Evolutionary conservation across 2,797 vertebrate species (phyloP), one percentile per base, ranked within the genome.

Genomic region (Darevskia nairensis): DNA sequence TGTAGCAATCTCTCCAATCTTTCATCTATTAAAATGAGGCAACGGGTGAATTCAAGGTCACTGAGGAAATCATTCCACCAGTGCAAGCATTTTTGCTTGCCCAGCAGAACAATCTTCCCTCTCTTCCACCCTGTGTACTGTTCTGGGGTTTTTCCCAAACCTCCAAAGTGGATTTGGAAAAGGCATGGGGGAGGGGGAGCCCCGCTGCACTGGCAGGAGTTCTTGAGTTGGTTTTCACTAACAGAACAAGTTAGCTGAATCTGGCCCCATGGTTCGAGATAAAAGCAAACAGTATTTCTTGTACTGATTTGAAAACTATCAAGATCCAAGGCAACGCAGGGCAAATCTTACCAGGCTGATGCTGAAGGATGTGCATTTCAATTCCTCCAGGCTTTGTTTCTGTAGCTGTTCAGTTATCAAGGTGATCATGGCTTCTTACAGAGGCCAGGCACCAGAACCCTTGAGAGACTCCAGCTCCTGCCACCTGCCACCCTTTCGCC

Each of bases 331-430:
- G 19, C 27, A 69, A 80, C 4, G 25, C 13, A 59, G 39, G 11
- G 29, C 41, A 64, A 78, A 80, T 94, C 97, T 98, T 97, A 98
- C 98, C 98, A 98, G 96, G 95, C 96, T 97, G 94, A 95, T 94
- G 94, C 94, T 96, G 95, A 96, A 96, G 96, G 97, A 97, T 96
- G 97, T 97, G 89, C 96, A 97, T 96, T 97, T 96, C 97, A 97
- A 95, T 90, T 97, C 97, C 96, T 98, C 97, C 97, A 98, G 96
- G 96, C 96, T 98, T 96, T 98, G 98, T 95, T 97, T 98, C 97
- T 96, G 97, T 96, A 98, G 96, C 94, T 96, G 96, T 94, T 97
- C 97, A 92, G 97, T 96, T 94, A 97, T 96, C 96, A 97, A 95
- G 75, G 95, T 95, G 95, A 98, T 98, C 98, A 98, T 97, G 97